These are phyloP conservation scores for Morone saxatilis DNA, from an alignment of 2,113 vertebrate species.

Conservation along the genomic window DNA sequence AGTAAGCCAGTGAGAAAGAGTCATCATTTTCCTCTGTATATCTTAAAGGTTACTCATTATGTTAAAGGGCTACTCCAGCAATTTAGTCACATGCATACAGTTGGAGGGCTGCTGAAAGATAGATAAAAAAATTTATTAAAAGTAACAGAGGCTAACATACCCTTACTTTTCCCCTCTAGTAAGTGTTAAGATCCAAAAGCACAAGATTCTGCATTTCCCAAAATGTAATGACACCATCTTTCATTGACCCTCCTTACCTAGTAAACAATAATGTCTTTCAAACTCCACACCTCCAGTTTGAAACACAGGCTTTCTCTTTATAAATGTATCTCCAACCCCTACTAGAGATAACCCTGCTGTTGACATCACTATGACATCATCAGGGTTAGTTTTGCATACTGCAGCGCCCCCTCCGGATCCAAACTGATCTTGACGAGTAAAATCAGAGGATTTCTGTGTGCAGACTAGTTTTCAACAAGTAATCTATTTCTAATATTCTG, in stretches of 20 bases:
- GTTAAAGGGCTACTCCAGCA: not conserved
- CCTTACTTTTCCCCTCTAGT: not conserved
- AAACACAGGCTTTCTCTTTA: not conserved
- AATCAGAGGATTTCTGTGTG: not conserved
- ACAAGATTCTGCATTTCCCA: not conserved
- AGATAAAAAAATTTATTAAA: not conserved
- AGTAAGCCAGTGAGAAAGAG: not conserved
- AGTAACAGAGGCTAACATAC: not conserved
- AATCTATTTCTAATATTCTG: conserved; percentile 25
- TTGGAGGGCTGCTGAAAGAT: not conserved
- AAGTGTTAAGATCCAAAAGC: not conserved
- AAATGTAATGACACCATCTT: not conserved
- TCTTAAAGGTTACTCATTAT: not conserved
- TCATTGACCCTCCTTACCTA: too few relatives aligned
- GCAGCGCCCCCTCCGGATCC: too few relatives aligned
- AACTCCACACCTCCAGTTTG: not conserved
- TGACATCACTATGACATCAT: too few relatives aligned
- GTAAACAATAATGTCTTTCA: too few relatives aligned
- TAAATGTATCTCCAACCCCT: not conserved
- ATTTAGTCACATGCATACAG: not conserved
- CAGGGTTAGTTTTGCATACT: too few relatives aligned
- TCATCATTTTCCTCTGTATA: not conserved
- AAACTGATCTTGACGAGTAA: not conserved
- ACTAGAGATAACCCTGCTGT: too few relatives aligned
- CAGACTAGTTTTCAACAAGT: not conserved